phyloP scores from a whole-genome alignment of 1,140 invertebrate genomes.

The Bombus huntii region DNA sequence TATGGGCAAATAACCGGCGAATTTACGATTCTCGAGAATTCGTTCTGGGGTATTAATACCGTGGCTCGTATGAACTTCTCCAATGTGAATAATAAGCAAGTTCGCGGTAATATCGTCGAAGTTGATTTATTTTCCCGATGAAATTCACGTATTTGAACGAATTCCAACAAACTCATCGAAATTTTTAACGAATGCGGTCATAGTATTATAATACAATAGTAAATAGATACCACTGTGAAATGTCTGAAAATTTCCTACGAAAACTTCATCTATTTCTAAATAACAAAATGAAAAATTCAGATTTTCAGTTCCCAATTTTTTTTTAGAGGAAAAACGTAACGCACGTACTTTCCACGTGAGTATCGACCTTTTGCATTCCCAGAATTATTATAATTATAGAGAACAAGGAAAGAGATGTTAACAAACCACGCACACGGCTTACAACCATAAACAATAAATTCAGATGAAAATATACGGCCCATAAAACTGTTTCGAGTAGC shows the following conservation, averaged over 20 bases:
- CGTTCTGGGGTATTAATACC: neutral
- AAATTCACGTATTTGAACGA: neutral
- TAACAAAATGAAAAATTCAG: no score
- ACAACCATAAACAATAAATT: neutral
- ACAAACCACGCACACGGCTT: neutral
- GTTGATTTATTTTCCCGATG: neutral
- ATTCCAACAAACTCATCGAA: neutral
- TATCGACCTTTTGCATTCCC: neutral
- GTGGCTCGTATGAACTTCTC: neutral
- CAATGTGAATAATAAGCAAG: neutral
- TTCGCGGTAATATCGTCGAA: neutral
- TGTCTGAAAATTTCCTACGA: no score
- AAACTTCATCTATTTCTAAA: no score
- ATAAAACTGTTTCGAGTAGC: neutral
- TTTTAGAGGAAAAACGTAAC: no score
- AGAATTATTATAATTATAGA: neutral
- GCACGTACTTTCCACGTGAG: neutral
- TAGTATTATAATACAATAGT: no score
- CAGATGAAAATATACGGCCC: neutral
- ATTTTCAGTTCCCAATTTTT: no score
- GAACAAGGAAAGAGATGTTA: neutral
- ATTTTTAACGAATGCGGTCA: neutral
- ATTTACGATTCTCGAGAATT: constrained; percentile 10
- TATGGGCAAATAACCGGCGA: constrained; percentile 10
- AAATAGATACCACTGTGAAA: no score